Percentiles rank a stretch among this genome's conserved stretches.
Conservation (phyloP, 2,888 invertebrate species). For the Alentia gelatinosa region DNA sequence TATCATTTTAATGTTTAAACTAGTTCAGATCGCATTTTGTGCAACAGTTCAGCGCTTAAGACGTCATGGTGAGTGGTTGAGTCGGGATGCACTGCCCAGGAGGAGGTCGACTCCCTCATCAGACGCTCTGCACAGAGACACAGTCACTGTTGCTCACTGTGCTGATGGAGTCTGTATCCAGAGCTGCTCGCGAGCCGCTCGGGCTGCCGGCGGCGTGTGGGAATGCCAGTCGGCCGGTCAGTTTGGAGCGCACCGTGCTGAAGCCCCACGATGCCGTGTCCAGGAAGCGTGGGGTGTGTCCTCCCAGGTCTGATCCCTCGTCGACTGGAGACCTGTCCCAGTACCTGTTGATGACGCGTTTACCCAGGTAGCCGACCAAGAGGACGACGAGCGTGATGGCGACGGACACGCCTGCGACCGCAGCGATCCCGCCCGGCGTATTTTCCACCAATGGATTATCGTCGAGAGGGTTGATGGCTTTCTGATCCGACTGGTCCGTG, state of each 20-base stretch:
- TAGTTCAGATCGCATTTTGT: too few relatives aligned
- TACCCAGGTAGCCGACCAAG: neutral
- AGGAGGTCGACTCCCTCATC: too few relatives aligned
- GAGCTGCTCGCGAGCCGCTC: neutral
- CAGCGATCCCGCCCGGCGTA: neutral
- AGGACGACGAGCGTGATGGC: neutral
- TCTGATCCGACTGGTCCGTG: neutral
- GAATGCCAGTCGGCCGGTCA: neutral
- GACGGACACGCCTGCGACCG: neutral
- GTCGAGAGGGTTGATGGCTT: neutral
- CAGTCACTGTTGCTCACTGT: neutral
- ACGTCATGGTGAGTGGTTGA: too few relatives aligned
- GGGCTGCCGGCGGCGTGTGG: neutral
- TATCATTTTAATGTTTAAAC: too few relatives aligned
- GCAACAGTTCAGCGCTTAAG: too few relatives aligned
- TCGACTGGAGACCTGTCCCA: neutral
- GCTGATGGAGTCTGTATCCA: neutral
- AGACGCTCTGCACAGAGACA: too few relatives aligned
- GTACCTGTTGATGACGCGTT: neutral
- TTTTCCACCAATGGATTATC: too few relatives aligned
- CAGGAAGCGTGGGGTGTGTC: conserved; percentile 28
- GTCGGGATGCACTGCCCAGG: too few relatives aligned
- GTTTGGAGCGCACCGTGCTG: neutral
- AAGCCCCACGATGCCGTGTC: conserved; percentile 38
- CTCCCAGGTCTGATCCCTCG: neutral